phyloP scores from a whole-genome alignment of 2,113 vertebrate genomes.

The Lophotis ruficrista region DNA sequence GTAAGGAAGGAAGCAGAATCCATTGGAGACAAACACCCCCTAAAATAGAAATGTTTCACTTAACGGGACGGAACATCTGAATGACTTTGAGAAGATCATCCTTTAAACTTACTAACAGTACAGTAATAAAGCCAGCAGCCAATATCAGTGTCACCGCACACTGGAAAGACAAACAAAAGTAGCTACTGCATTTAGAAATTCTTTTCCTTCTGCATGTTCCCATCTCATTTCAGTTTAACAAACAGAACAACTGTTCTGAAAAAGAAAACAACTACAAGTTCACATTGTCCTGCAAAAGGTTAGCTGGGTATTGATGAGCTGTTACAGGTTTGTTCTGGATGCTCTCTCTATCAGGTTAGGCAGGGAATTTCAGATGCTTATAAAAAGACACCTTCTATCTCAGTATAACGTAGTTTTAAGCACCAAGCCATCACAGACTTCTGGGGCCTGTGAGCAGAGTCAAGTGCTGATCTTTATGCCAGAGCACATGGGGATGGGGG shows the following conservation, averaged over 20 bases:
- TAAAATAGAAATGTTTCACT: constrained; percentile 54
- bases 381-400: background rate
- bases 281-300: background rate
- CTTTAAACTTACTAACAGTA: background rate
- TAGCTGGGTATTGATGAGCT: background rate
- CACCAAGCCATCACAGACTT: background rate
- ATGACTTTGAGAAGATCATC: constrained; percentile 7
- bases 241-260: background rate
- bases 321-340: background rate
- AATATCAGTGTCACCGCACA: background rate
- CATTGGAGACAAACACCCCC: constrained; percentile 18
- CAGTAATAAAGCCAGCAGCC: background rate
- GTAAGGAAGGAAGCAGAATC: constrained; percentile 56
- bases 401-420: background rate
- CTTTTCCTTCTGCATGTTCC: background rate
- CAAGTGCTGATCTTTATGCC: background rate
- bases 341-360: background rate
- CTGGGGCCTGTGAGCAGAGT: background rate
- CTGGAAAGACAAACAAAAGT: background rate
- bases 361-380: background rate
- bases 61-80: constrained; percentile 9
- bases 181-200: background rate
- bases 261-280: background rate
- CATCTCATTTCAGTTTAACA: background rate
- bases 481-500: background rate